phyloP scores from a whole-genome alignment of 2,113 vertebrate species.

The Corapipo altera region DNA sequence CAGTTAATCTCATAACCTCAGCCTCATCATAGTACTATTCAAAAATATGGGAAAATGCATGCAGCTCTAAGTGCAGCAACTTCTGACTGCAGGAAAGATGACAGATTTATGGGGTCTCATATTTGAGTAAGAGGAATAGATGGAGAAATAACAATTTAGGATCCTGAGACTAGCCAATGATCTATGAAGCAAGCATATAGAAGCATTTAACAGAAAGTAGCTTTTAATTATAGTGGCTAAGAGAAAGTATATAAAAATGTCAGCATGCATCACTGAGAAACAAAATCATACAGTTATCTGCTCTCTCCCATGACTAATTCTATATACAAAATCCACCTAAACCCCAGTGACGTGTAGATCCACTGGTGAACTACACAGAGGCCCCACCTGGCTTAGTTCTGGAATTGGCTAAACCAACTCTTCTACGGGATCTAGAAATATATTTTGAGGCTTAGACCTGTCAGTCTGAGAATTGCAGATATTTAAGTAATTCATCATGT shows the following conservation, averaged over 20 bases:
- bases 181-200: not conserved
- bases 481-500: not conserved
- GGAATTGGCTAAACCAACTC: not conserved
- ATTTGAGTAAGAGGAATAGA: slow-evolving; percentile 15
- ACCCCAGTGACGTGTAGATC: not conserved
- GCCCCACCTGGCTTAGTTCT: not conserved
- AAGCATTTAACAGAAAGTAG: not conserved
- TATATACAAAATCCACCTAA: not conserved
- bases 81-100: not conserved
- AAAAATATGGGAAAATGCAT: not conserved
- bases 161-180: not conserved
- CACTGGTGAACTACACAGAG: not conserved
- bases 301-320: not conserved
- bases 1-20: not conserved
- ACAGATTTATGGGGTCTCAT: slow-evolving; percentile 30
- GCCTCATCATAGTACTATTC: not conserved
- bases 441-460: not conserved
- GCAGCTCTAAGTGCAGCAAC: not conserved
- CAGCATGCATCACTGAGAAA: not conserved
- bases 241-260: slow-evolving; percentile 34
- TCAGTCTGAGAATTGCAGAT: not conserved
- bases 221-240: slow-evolving; percentile 10
- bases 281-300: not conserved
- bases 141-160: not conserved
- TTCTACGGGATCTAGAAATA: not conserved